A percentile compares a stretch with the other conserved stretches of the same genome.
These are phyloP conservation scores for Onychomys leucogaster DNA, from an alignment of 2,797 vertebrate species.

Conservation along the genomic window DNA sequence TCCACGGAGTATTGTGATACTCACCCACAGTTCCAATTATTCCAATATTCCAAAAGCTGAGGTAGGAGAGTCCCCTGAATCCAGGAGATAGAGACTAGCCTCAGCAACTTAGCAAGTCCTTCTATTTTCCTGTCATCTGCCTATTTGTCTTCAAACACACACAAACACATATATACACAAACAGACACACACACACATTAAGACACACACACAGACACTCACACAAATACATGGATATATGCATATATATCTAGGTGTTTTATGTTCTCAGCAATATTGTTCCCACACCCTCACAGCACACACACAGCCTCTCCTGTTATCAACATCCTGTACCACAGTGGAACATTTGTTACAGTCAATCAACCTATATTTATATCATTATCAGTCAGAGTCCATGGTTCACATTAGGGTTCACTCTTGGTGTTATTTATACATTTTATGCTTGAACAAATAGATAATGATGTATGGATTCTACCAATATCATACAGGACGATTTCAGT, in stretches of 20 bases:
- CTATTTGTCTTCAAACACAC: not conserved
- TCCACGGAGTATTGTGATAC: not conserved
- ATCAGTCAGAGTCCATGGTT: constrained; percentile 19
- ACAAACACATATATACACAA: not conserved
- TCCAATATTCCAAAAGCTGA: not conserved
- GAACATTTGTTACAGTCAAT: not conserved
- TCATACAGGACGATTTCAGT: not conserved
- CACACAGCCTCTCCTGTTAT: not conserved
- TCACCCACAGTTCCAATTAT: not conserved
- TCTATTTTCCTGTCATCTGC: not conserved
- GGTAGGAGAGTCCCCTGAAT: not conserved
- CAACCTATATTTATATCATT: not conserved
- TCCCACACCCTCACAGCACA: not conserved
- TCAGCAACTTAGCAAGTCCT: not conserved
- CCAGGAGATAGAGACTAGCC: not conserved
- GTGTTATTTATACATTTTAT: not conserved
- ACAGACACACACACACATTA: not conserved
- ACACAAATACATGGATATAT: not conserved
- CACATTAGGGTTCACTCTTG: not conserved
- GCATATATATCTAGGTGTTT: not conserved
- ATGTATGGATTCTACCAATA: too few species aligned
- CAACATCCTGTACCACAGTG: not conserved
- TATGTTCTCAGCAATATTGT: not conserved
- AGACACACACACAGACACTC: too few species aligned
- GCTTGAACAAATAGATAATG: not conserved